A percentile compares a stretch with the other conserved stretches of the same genome.
These are phyloP conservation scores for Lophochroa leadbeateri DNA, from an alignment of 2,113 vertebrate species.

Conservation along the genomic window DNA sequence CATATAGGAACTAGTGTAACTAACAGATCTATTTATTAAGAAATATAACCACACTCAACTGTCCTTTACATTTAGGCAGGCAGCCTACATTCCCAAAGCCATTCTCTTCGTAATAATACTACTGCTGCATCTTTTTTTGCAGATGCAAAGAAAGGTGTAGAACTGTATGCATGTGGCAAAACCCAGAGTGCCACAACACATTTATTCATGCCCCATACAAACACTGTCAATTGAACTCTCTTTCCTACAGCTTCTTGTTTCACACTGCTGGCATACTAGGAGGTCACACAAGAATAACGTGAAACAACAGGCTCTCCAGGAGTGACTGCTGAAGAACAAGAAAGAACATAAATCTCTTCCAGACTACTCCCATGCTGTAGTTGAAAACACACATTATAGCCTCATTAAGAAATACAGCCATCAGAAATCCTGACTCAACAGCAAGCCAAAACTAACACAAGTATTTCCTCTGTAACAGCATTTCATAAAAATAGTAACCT, in stretches of 20 bases:
- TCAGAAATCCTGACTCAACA: not conserved
- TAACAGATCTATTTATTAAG: not conserved
- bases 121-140: not conserved
- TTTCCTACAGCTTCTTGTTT: not conserved
- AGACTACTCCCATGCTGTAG: not conserved
- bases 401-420: not conserved
- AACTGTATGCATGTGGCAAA: rapidly evolving
- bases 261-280: not conserved
- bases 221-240: not conserved
- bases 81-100: not conserved
- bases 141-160: not conserved
- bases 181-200: not conserved
- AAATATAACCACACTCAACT: not conserved
- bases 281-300: not conserved
- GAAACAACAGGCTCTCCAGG: not conserved
- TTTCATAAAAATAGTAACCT: not conserved
- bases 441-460: not conserved
- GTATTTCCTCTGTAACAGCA: not conserved
- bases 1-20: rapidly evolving
- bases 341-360: not conserved
- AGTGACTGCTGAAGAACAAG: not conserved
- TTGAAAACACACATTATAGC: not conserved
- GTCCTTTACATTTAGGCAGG: not conserved
- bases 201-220: not conserved
- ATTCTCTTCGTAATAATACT: not conserved